phyloP scores from a whole-genome alignment of 2,888 invertebrate genomes.

The Nipponacmea schrenckii region DNA sequence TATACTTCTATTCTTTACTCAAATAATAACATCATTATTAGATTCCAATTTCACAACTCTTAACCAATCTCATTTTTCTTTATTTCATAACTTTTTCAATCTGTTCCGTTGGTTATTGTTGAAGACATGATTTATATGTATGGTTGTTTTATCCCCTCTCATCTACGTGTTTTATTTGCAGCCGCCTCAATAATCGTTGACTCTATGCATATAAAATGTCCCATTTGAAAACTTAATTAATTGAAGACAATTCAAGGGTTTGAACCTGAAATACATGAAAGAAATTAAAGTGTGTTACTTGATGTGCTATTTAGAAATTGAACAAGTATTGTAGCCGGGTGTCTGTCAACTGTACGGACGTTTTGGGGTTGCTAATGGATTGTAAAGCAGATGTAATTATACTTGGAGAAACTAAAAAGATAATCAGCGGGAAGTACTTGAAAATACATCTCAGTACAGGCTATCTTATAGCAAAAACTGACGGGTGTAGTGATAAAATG shows the following conservation, averaged over 20 bases:
- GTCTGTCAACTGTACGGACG: not conserved
- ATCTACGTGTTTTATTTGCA: no score
- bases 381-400: slow-evolving; percentile 8
- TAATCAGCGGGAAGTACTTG: slow-evolving; percentile 17
- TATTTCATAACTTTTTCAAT: no score
- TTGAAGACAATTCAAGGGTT: not conserved
- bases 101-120: no score
- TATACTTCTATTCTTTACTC: no score
- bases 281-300: not conserved
- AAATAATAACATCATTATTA: no score
- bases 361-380: slow-evolving; percentile 5
- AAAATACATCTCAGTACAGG: slow-evolving; percentile 6
- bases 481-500: not conserved
- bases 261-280: slow-evolving; percentile 1
- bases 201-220: not conserved
- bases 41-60: no score
- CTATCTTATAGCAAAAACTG: slow-evolving; percentile 5
- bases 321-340: not conserved
- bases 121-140: no score
- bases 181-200: no score
- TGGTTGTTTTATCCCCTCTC: no score
- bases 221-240: slow-evolving; percentile 1
- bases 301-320: not conserved
- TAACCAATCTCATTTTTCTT: no score
- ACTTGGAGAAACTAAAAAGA: slow-evolving; percentile 3